Base-by-base conservation (phyloP, 2,797 vertebrate species). In the Capromys pilorides region DNA sequence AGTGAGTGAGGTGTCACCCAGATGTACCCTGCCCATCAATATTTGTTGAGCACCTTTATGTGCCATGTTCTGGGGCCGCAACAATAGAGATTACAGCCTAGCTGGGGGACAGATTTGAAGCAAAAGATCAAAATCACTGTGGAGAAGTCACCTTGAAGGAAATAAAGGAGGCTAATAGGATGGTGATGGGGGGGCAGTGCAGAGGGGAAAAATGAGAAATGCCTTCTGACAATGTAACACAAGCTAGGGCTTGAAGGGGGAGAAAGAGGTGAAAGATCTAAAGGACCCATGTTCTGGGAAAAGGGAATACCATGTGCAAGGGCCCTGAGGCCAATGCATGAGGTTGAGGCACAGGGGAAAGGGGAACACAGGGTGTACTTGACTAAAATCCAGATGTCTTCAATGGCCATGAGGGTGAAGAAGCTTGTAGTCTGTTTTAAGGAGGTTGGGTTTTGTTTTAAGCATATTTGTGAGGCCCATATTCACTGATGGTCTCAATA, bases 371-470 rank as follows among this genome's bases (percentile, higher is more conserved):
- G 66, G 73, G 83, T 6, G 59, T 4, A 26, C 6, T 88, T 88
- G 45, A 94, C 77, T 96, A 91, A 92, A 91, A 78, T 10, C 21
- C 2, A 78, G 77, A 54, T 71, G 28, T 91, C 57, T 59, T 66
- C 67, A 21, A 49, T 18, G 33, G 64, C 36, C 77, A 10, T 22
- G 82, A 79, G 31, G 33, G 61, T 88, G n/a, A 92, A 77, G 59
- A 83, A 81, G 80, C 66, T 57, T 49, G 28, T 7, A 62, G 59
- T 39, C 31, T 78, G 31, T 45, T 61, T 77, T 41, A 73, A 88
- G 64, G 62, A 84, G 51, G 51, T 26, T 69, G 64, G 28, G 62
- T 64, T 93, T 91, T 75, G 10, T 84, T 94, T 86, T 66, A 81
- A 33, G 28, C 82, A 73, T 69, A 64, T 54, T 86, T 22, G 7